Percentiles rank a stretch among this genome's conserved stretches.
These are phyloP conservation scores for Diabrotica virgifera DNA, from an alignment of 1,140 invertebrate genomes.

Conservation along the genomic window DNA sequence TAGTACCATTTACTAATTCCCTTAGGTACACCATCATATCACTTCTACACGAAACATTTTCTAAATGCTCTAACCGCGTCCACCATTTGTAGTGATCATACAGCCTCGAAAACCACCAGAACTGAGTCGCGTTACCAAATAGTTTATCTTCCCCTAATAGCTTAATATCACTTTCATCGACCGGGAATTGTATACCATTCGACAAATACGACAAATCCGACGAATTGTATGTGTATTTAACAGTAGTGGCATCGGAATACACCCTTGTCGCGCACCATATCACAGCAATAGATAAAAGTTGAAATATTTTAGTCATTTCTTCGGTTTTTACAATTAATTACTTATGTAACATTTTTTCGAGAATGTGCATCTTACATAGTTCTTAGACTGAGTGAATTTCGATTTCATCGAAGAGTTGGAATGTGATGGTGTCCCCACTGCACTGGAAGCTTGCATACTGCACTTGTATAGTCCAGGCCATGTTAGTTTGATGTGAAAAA, in stretches of 20 bases:
- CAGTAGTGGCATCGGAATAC: constrained; percentile 14
- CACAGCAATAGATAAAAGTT: not conserved
- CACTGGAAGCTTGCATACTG: not conserved
- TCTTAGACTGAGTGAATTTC: not conserved
- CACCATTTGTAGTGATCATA: constrained; percentile 66
- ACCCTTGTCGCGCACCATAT: constrained; percentile 13
- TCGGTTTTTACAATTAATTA: too few species aligned
- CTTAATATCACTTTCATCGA: constrained; percentile 25
- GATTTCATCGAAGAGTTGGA: not conserved
- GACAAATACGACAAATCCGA: constrained; percentile 44
- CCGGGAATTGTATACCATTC: constrained; percentile 45
- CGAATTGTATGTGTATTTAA: constrained; percentile 39
- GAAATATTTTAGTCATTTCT: too few species aligned
- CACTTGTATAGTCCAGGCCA: not conserved
- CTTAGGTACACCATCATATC: constrained; percentile 58
- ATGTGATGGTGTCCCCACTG: not conserved
- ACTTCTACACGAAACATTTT: constrained; percentile 53
- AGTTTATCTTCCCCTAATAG: constrained; percentile 17
- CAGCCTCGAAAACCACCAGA: constrained; percentile 61
- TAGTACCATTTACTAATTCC: constrained; percentile 56
- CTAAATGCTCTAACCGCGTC: constrained; percentile 43
- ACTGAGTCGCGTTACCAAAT: constrained; percentile 42
- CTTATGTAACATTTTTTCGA: too few species aligned
- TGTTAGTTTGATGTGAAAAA: not conserved
- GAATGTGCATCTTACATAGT: too few species aligned